These are phyloP conservation scores for Nasonia longicornis DNA, from an alignment of 1,140 invertebrate species.

Conservation along the genomic window DNA sequence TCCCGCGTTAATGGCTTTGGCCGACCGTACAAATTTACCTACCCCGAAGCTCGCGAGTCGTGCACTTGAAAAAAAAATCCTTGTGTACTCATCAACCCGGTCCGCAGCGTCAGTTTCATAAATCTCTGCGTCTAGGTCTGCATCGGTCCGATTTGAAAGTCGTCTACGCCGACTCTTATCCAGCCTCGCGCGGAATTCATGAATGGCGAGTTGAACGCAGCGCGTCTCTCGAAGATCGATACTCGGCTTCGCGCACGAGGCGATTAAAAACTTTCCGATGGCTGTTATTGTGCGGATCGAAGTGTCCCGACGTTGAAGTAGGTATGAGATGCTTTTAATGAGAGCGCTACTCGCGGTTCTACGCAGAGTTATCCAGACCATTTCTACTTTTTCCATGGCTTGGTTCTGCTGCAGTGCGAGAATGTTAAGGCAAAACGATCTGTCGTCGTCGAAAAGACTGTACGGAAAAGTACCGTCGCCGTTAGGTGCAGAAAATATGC, in stretches of 20 bases:
- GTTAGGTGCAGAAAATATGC: too few relatives aligned
- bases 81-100: too few relatives aligned
- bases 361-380: neutral
- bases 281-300: too few relatives aligned
- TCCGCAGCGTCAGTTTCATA: too few relatives aligned
- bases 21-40: too few relatives aligned
- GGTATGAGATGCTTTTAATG: constrained; percentile 5
- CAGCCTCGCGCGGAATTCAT: neutral
- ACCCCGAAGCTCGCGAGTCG: too few relatives aligned
- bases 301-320: too few relatives aligned
- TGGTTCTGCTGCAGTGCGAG: neutral
- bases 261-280: constrained; percentile 28
- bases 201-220: neutral
- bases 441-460: too few relatives aligned
- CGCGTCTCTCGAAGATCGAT: constrained; percentile 17
- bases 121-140: too few relatives aligned
- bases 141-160: neutral
- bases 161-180: neutral
- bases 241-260: neutral
- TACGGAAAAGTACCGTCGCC: too few relatives aligned
- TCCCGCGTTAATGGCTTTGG: neutral
- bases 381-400: constrained; percentile 1
- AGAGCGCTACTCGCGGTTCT: neutral
- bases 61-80: too few relatives aligned
- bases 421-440: too few relatives aligned